Conservation (phyloP, 64 coral and sea anemone genomes). For the Stichodactyla mertensii region DNA sequence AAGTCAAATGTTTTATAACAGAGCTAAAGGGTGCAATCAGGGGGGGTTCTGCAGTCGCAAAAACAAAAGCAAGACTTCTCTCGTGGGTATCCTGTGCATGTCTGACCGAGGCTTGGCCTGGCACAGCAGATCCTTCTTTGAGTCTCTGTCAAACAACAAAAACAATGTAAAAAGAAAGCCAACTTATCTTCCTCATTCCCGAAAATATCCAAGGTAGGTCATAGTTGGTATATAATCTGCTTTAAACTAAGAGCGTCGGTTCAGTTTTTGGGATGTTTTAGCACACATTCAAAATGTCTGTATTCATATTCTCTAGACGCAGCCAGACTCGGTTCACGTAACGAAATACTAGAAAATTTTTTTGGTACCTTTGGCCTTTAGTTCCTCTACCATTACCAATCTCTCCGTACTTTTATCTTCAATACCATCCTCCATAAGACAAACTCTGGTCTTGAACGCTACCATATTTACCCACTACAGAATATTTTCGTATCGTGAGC, state of each 20-base stretch:
- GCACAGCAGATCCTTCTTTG: slow-evolving; percentile 4
- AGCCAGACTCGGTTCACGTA: background rate
- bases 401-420: background rate
- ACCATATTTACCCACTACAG: background rate
- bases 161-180: slow-evolving; percentile 26
- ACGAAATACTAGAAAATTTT: background rate
- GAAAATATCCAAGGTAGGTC: slow-evolving; percentile 4
- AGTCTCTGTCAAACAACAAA: slow-evolving; percentile 33
- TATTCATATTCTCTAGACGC: background rate
- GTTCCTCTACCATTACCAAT: background rate
- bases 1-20: background rate
- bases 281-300: background rate
- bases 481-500: background rate
- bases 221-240: background rate
- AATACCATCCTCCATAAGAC: background rate
- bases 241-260: background rate
- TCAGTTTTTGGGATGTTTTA: background rate
- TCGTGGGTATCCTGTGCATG: slow-evolving; percentile 22
- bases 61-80: background rate
- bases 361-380: background rate
- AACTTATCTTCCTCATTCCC: background rate
- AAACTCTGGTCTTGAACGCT: background rate
- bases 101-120: slow-evolving; percentile 7
- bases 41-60: background rate
- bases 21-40: background rate